Evolutionary conservation across 2,113 vertebrate genomes (phyloP).

Genomic region (Sinosuthora webbiana): DNA sequence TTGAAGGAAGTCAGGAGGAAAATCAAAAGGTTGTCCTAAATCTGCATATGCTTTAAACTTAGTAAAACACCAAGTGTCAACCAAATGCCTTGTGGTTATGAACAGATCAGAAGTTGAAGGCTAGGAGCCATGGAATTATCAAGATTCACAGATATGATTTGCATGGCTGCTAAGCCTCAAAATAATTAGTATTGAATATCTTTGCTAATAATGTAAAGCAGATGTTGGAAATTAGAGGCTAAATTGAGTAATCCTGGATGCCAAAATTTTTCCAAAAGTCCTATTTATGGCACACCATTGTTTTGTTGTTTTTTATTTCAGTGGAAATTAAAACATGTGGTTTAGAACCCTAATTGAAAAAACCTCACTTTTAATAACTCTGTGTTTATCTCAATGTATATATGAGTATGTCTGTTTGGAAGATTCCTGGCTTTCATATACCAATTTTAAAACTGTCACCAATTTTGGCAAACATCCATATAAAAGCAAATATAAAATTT

Average conservation of each 20-base stretch:
- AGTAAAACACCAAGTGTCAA: background rate
- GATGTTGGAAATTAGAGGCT: conserved; percentile 1
- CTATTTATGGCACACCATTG: background rate
- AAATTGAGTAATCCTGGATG: background rate
- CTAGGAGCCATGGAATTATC: background rate
- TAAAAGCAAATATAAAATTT: background rate
- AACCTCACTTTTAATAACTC: background rate
- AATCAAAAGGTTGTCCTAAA: background rate
- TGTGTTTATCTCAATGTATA: background rate
- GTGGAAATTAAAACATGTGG: background rate
- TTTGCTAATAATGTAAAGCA: background rate
- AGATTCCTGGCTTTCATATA: background rate
- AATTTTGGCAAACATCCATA: background rate
- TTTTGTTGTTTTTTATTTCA: background rate
- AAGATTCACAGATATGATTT: background rate
- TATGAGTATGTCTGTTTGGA: background rate
- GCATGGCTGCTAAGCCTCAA: background rate
- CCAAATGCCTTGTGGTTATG: background rate
- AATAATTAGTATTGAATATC: background rate
- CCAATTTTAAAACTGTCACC: background rate
- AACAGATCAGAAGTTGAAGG: background rate
- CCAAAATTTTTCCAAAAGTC: background rate
- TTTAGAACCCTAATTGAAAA: background rate
- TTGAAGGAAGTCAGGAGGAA: background rate
- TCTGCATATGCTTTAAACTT: background rate